These are phyloP conservation scores for Sebastes matsubarae DNA, from an alignment of 2,797 vertebrate genomes.

Conservation along the genomic window DNA sequence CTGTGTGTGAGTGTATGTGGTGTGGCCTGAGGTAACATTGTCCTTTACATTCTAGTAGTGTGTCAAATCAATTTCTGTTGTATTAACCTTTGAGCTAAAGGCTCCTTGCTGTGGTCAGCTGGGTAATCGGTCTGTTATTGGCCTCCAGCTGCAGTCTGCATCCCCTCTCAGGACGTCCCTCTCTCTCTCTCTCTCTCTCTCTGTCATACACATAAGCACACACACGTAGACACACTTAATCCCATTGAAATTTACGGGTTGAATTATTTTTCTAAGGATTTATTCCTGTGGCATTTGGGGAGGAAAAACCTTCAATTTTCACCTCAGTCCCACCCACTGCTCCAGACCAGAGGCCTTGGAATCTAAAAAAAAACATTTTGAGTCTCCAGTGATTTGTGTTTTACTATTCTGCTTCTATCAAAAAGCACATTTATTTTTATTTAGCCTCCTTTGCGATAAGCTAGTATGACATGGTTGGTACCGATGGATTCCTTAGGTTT, in stretches of 20 bases:
- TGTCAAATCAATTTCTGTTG: conserved; percentile 72
- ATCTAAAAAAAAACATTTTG: not conserved
- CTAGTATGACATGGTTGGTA: too few relatives aligned
- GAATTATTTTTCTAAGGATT: conserved; percentile 38
- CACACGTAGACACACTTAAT: conserved; percentile 26
- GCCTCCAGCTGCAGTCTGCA: conserved; percentile 34
- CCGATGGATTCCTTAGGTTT: too few relatives aligned
- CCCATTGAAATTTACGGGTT: conserved; percentile 26
- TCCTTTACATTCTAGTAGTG: conserved; percentile 59
- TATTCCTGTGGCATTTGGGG: conserved; percentile 37
- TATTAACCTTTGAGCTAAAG: conserved; percentile 68
- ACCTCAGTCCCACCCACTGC: conserved; percentile 7
- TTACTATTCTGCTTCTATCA: not conserved
- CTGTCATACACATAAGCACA: not conserved
- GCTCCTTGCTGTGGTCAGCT: conserved; percentile 69
- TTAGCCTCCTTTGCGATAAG: too few relatives aligned
- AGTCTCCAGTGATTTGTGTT: not conserved
- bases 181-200: not conserved
- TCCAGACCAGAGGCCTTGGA: conserved; percentile 8
- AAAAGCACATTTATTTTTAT: not conserved
- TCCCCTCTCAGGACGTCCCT: not conserved
- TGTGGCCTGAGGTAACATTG: conserved; percentile 51
- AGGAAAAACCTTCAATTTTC: conserved; percentile 17
- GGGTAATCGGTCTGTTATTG: conserved; percentile 46
- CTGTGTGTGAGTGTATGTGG: conserved; percentile 5